phyloP scores from a whole-genome alignment of 2,113 vertebrate genomes.

The Stigmatopora argus region DNA sequence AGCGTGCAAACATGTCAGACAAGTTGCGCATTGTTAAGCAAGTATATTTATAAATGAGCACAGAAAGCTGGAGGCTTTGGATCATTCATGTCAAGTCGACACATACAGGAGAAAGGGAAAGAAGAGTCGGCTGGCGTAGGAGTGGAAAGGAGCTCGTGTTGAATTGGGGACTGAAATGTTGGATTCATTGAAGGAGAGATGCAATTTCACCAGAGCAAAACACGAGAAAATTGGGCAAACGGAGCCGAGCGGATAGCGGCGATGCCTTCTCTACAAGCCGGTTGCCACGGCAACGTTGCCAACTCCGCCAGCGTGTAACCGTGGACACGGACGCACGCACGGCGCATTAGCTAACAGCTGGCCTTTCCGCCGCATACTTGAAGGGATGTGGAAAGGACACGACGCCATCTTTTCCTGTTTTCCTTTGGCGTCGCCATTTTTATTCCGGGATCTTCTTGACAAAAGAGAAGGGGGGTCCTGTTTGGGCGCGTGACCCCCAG shows the following conservation, averaged over 20 bases:
- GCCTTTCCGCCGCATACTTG: conserved; percentile 56
- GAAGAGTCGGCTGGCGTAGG: neutral
- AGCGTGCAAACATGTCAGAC: conserved; percentile 9
- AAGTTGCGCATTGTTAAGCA: conserved; percentile 19
- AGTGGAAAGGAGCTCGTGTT: neutral
- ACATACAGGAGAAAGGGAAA: conserved; percentile 3
- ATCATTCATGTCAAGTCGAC: conserved; percentile 21
- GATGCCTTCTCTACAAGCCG: conserved; percentile 54
- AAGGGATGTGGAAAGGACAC: conserved; percentile 46
- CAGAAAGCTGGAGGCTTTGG: conserved; percentile 9
- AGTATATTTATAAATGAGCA: conserved; percentile 15
- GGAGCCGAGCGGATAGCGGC: conserved; percentile 39
- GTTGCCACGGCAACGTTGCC: conserved; percentile 63
- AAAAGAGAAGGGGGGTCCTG: conserved; percentile 31
- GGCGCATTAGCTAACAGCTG: conserved; percentile 55
- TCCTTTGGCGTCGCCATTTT: conserved; percentile 17
- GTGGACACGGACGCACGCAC: conserved; percentile 33
- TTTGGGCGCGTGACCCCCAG: conserved; percentile 18
- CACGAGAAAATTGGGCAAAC: conserved; percentile 21
- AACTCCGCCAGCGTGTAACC: conserved; percentile 25
- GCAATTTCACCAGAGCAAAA: conserved; percentile 31
- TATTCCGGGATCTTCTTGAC: conserved; percentile 10
- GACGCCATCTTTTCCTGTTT: conserved; percentile 28
- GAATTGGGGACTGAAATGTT: neutral
- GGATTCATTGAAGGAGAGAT: conserved; percentile 15